phyloP scores from a whole-genome alignment of 2,797 vertebrate species.

The Gymnothorax reevesii region DNA sequence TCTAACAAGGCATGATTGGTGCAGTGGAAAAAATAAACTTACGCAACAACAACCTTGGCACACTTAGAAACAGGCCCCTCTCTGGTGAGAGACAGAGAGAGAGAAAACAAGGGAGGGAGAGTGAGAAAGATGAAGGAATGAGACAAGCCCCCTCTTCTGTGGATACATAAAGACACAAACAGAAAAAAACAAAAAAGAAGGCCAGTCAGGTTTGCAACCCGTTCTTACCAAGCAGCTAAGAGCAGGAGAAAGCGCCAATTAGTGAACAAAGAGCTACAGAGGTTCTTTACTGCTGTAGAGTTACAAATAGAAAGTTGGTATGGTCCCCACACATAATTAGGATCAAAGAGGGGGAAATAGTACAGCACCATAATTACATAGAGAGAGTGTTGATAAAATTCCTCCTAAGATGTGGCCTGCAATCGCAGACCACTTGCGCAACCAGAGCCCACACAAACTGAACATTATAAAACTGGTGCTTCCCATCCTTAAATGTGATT shows the following conservation, averaged over 20 bases:
- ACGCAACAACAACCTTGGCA: not conserved
- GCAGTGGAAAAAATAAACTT: conserved; percentile 10
- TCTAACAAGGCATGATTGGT: not conserved
- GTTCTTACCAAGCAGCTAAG: not conserved
- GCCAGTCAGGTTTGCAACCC: not conserved
- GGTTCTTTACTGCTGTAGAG: conserved; percentile 16
- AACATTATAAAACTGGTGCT: no score
- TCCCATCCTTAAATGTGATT: no score
- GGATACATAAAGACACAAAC: not conserved
- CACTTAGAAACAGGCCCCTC: not conserved
- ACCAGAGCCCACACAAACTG: conserved; percentile 12
- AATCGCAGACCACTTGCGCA: conserved; percentile 6
- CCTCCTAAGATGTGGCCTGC: not conserved
- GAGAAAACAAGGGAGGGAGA: not conserved
- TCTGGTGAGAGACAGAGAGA: not conserved
- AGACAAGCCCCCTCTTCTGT: no score
- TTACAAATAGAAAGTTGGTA: conserved; percentile 19
- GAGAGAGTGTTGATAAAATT: not conserved
- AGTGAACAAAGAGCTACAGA: conserved; percentile 24
- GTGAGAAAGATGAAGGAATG: not conserved
- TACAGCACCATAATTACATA: conserved; percentile 4
- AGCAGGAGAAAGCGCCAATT: not conserved
- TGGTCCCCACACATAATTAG: conserved; percentile 7
- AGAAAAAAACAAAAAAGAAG: not conserved
- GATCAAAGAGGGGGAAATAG: conserved; percentile 10